Evolutionary conservation across 2,113 vertebrate species (phyloP), one percentile per base, ranked within the genome.

Genomic region (Naja naja): DNA sequence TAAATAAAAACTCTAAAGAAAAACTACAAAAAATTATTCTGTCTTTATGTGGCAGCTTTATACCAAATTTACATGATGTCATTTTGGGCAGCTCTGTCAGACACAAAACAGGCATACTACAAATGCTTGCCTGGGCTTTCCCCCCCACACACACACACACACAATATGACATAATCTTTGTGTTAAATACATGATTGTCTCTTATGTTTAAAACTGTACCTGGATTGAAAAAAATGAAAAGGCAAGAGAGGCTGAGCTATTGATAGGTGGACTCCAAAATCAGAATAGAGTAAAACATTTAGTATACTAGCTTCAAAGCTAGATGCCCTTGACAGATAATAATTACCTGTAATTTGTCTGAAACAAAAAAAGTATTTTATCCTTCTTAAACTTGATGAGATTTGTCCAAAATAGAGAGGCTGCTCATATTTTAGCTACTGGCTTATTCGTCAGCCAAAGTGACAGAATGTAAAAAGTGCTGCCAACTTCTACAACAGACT

Each of bases 361-460:
- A 74, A 86, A 64, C 86, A 27, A 47, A 60, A 60, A 56, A 92
- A 64, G 6, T 16, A 39, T 12, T 52, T 23, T 18, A 30, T 16
- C 14, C 3, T 60, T 88, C 49, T 92, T 69, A 88, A 74, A 60
- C 23, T 53, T 12, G 14, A 64, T 22, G 45, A 53, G 43, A 58
- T 88, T 85, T 11, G 91, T 89, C 30, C 1, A 81, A 92, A 94
- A 89, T 2, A 58, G 43, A 1, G 34, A 22, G 4, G 49, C 74
- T 81, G 87, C 74, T 93, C 52, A 89, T 12, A 10, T 45, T 94
- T 58, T 87, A 91, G 7, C 55, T 89, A 89, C 86, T 95, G 91
- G 49, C 54, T 93, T 39, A 47, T 43, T 49, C 22, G 54, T 64
- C 89, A 34, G 45, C 10, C 64, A 81, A 87, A 96, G 88, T 10